Base-by-base conservation (phyloP, 2,888 invertebrate species). In the Pandemis heparana region DNA sequence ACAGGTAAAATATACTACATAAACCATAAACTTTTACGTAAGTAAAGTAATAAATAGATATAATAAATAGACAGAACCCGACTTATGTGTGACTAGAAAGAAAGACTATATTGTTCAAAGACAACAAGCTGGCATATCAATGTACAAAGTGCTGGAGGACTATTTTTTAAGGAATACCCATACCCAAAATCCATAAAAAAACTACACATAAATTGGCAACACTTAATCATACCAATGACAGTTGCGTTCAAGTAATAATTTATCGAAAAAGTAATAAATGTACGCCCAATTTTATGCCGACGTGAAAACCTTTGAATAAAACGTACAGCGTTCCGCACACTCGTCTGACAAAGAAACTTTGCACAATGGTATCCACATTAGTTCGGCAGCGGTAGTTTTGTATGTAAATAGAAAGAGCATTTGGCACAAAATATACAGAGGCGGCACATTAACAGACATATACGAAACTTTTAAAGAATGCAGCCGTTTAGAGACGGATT, bases 341-440 rank as follows among this genome's bases (percentile, higher is more conserved):
- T 43, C 60, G 8, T 46, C 59, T 23, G 63, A 73, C 73, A 73
- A 73, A 73, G 73, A 73, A 64, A 68, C 73, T 73, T 73, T 73
- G 43, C 67, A 73, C 73, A 73, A 73, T 73, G 63, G 63, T 48
- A 41, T 73, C 48, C 68, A 68, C 68, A 64, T 73, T 63, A 73
- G 68, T 68, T 73, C 12, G 23, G 56, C 12, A 12, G 23, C 23
- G n/a, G 60, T 68, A 63, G 68, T 72, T 67, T 46, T 46, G 68
- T 63, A 73, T 73, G 68, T 68, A 73, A 73, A 73, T 73, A 73
- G 73, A 48, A 63, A 59, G 59, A 43, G 46, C 23, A 73, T 73
- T 73, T 73, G 68, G 73, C 73, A 38, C 68, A 56, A 39, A 63
- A 73, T 48, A 39, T 59, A 38, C 18, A 56, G 53, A 38, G 14